Evolutionary conservation across 2,113 vertebrate species (phyloP).

Genomic region (Lanius ludovicianus): DNA sequence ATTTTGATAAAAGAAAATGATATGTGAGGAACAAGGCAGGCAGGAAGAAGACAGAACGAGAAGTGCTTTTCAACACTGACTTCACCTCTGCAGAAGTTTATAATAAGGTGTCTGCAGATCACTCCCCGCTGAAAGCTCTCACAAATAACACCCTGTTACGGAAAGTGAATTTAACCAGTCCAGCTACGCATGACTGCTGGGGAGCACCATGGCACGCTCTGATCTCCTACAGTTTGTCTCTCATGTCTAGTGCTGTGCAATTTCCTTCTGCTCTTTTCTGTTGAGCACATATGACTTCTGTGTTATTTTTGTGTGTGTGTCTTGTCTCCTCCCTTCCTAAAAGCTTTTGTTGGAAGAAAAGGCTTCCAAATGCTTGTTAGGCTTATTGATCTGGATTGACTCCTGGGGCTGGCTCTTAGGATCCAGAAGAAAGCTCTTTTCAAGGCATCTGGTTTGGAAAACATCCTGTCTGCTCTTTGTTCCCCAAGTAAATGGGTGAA

Average conservation of each 20-base stretch:
- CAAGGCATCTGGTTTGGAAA: not conserved
- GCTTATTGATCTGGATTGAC: not conserved
- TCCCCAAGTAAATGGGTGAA: not conserved
- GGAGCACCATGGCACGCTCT: not conserved
- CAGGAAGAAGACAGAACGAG: constrained; percentile 53
- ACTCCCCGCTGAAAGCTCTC: constrained; percentile 38
- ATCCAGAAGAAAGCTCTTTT: not conserved
- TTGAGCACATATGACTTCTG: not conserved
- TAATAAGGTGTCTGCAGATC: constrained; percentile 65
- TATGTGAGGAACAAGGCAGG: constrained; percentile 49
- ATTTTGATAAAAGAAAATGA: constrained; percentile 69
- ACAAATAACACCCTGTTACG: constrained; percentile 2
- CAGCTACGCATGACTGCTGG: not conserved
- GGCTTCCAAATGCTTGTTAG: not conserved
- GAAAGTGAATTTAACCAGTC: constrained; percentile 32
- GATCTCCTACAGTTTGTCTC: not conserved
- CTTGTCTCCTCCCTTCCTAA: accelerated
- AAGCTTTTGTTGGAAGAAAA: not conserved
- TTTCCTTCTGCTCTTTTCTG: not conserved
- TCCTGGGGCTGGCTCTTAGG: not conserved
- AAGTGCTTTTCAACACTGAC: constrained; percentile 52
- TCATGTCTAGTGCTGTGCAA: not conserved
- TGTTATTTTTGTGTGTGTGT: not conserved
- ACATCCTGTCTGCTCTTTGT: not conserved
- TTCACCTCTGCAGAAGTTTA: constrained; percentile 57